Conservation (phyloP, 1,140 invertebrate genomes). For the Radopholus similis region DNA sequence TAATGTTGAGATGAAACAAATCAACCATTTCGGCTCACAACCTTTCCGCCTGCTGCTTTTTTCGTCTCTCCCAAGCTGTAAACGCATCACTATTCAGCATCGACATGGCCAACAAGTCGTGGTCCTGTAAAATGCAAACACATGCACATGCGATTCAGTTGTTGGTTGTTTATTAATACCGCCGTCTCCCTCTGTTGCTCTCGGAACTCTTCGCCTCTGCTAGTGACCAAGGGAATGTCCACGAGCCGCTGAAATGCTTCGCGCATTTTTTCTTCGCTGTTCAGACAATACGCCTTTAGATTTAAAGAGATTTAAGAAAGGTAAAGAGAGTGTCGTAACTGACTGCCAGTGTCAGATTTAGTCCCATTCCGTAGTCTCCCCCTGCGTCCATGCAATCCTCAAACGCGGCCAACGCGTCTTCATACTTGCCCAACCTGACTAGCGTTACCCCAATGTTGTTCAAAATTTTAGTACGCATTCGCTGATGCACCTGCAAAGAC, state of each 20-base stretch:
- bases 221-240: slow-evolving; percentile 75
- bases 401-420: slow-evolving; percentile 89
- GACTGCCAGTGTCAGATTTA: slow-evolving; percentile 81
- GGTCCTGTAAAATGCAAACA: slow-evolving; percentile 27
- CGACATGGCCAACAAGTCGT: slow-evolving; percentile 66
- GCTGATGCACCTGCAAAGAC: slow-evolving; percentile 11
- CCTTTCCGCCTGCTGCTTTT: slow-evolving; percentile 75
- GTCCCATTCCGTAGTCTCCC: slow-evolving; percentile 78
- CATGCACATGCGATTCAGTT: not conserved
- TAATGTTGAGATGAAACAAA: no score
- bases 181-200: not conserved
- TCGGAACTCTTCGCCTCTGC: not conserved
- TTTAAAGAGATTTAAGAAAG: not conserved
- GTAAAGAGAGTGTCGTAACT: not conserved
- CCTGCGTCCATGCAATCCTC: slow-evolving; percentile 85
- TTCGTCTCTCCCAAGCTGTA: slow-evolving; percentile 72
- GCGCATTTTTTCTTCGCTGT: slow-evolving; percentile 89
- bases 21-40: no score
- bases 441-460: slow-evolving; percentile 95
- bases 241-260: slow-evolving; percentile 82
- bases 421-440: slow-evolving; percentile 89
- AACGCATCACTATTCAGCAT: slow-evolving; percentile 68
- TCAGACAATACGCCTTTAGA: slow-evolving; percentile 75
- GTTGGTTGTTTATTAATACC: slow-evolving; percentile 2
- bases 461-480: slow-evolving; percentile 81